These are phyloP conservation scores for Cygnus olor DNA, from an alignment of 2,797 vertebrate species.

Conservation along the genomic window DNA sequence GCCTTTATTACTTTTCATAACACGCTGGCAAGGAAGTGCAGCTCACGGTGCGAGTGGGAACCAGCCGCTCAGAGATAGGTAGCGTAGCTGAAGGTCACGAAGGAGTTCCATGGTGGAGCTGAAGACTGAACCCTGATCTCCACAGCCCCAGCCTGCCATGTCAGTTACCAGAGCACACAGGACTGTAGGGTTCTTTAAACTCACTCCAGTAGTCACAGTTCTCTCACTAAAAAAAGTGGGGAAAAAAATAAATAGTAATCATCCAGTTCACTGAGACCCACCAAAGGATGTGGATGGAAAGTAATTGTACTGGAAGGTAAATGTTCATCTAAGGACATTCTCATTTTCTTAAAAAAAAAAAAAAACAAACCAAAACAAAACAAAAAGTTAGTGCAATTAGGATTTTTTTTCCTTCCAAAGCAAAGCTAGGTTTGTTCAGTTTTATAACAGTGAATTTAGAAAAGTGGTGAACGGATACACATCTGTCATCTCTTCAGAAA, in stretches of 20 bases:
- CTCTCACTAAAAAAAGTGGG: not conserved
- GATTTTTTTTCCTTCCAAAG: not conserved
- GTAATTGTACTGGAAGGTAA: not conserved
- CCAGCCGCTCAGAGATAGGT: rapidly evolving
- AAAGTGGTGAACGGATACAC: not conserved
- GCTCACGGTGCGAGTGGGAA: not conserved
- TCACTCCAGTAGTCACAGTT: not conserved
- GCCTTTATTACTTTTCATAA: not conserved
- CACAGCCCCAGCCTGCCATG: not conserved
- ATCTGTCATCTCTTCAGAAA: not conserved
- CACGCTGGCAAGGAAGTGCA: rapidly evolving
- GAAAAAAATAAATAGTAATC: not conserved
- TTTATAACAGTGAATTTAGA: constrained; percentile 2
- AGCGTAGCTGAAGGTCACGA: not conserved
- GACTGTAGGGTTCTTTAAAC: not conserved
- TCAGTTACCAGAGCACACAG: not conserved
- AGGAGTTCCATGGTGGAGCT: not conserved
- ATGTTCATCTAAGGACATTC: not conserved
- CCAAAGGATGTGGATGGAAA: not conserved
- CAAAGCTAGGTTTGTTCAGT: not conserved
- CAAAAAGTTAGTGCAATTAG: not conserved
- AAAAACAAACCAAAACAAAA: too few species aligned
- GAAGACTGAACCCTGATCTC: not conserved
- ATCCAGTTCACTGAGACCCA: not conserved
- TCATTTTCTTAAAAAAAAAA: not conserved